Percentiles rank a stretch among this genome's conserved stretches.
Evolutionary conservation across 23 tunicate species (phyloP).

Genomic region (Halocynthia aurantium): DNA sequence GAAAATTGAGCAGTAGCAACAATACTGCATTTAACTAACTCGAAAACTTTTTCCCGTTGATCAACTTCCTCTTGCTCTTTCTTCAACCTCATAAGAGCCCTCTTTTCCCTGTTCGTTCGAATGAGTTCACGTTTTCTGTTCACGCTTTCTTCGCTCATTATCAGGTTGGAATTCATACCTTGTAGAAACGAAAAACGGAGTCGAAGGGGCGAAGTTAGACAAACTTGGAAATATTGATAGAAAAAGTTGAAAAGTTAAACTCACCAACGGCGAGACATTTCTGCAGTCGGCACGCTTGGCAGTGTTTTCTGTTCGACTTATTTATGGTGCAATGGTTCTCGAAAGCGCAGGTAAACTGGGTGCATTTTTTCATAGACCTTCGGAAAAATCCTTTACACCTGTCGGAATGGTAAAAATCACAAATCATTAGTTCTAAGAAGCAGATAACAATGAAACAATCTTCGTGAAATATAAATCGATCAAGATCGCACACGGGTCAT

Average conservation of each 20-base stretch:
- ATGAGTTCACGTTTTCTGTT: slow-evolving; percentile 76
- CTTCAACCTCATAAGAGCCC: slow-evolving; percentile 41
- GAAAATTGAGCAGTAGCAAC: too few relatives aligned
- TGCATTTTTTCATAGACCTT: slow-evolving; percentile 72
- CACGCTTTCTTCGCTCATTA: slow-evolving; percentile 87
- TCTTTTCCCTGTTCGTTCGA: slow-evolving; percentile 53
- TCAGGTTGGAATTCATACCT: slow-evolving; percentile 76
- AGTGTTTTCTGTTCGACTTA: slow-evolving; percentile 81
- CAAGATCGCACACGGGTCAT: background rate
- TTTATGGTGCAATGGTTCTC: slow-evolving; percentile 69
- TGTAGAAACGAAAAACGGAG: background rate
- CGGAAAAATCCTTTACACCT: slow-evolving; percentile 93
- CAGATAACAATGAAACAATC: background rate
- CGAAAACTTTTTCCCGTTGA: slow-evolving; percentile 40
- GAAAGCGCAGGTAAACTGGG: slow-evolving; percentile 66
- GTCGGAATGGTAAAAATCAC: background rate
- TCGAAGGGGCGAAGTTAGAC: background rate
- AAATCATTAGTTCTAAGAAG: too few relatives aligned
- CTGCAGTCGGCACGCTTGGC: slow-evolving; percentile 91
- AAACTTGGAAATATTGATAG: background rate
- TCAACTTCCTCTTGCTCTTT: slow-evolving; percentile 53
- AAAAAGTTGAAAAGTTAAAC: background rate
- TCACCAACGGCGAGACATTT: slow-evolving; percentile 61
- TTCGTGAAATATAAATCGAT: background rate
- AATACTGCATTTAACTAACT: background rate